Base-by-base conservation (phyloP, 2,113 vertebrate genomes). In the Hystrix brachyura region DNA sequence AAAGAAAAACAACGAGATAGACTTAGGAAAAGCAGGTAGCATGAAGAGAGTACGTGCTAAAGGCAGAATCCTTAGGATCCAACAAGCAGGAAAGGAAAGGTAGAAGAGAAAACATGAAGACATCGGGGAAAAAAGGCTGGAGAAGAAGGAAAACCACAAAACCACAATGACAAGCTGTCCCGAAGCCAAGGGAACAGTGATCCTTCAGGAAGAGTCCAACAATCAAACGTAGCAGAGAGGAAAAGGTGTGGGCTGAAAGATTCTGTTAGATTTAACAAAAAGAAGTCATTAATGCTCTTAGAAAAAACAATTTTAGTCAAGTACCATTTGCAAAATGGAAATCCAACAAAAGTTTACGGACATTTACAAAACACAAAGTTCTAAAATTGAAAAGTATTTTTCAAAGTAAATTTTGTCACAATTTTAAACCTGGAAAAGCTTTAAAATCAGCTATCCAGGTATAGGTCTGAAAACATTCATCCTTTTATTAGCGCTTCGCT, bases 351-450 rank as follows among this genome's bases (percentile, higher is more conserved):
- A 53, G 32, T 38, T 76, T 88, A 34, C 14, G 80, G 32, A 79
- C 8, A 48, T 55, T 88, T 13, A 67, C 51, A 83, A 95, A 94
- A 86, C 7, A 72, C 14, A 46, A 93, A 83, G 79, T 60, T 95
- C 55, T 92, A 90, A 79, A 59, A 90, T 69, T 87, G 51, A 34
- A 78, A 67, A 51, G 7, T 46, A 14, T 48, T 81, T 55, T 76
- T 86, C 60, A 38, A 71, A 67, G 87, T 59, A 95, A 90, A 21
- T 82, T 38, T 55, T 25, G n/a, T 87, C 51, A 95, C 3, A 19
- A 2, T 87, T 94, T 84, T 74, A 93, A 92, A 65, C 67, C 48
- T 74, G 71, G 51, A 92, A 83, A 91, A 67, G n/a, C 19, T 48
- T 34, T 51, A 7, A 87, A 78, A 91, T 88, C 51, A 53, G 71